Percentiles rank a stretch among this genome's conserved stretches.
Evolutionary conservation across 2,797 vertebrate genomes (phyloP).

Genomic region (Danio albolineatus): DNA sequence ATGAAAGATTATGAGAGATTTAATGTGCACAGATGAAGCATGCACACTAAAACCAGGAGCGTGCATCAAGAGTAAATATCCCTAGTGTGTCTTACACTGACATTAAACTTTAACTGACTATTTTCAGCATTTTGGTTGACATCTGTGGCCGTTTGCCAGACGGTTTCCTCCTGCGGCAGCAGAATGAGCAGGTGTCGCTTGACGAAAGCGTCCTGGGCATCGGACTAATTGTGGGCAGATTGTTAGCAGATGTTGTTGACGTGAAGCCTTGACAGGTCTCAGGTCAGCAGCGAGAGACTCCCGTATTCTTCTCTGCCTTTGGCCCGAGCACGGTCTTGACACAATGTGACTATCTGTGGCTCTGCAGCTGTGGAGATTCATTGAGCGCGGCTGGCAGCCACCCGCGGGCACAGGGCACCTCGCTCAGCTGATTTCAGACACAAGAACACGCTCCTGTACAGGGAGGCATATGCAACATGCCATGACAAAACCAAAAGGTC

Average conservation of each 20-base stretch:
- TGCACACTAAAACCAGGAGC: background rate
- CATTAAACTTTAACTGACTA: background rate
- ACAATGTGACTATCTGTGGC: constrained; percentile 73
- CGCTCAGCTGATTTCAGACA: constrained; percentile 59
- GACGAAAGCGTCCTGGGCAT: constrained; percentile 49
- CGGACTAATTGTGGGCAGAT: constrained; percentile 60
- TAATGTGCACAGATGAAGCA: background rate
- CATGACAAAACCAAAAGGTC: constrained; percentile 47
- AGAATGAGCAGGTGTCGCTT: constrained; percentile 50
- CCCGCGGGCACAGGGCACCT: constrained; percentile 65
- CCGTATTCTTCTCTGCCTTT: constrained; percentile 48
- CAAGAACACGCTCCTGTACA: constrained; percentile 50
- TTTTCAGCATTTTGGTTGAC: constrained; percentile 23
- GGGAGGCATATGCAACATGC: constrained; percentile 49
- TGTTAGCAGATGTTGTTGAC: constrained; percentile 65
- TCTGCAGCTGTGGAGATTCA: constrained; percentile 77
- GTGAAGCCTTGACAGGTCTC: constrained; percentile 63
- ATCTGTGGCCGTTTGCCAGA: constrained; percentile 14
- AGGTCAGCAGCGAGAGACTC: constrained; percentile 55
- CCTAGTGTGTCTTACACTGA: background rate
- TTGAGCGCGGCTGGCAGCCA: constrained; percentile 66
- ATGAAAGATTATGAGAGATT: constrained; percentile 1
- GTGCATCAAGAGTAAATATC: background rate
- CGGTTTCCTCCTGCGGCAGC: constrained; percentile 11
- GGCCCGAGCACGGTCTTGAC: constrained; percentile 68